Evolutionary conservation across 2,113 vertebrate species (phyloP), one percentile per base, ranked within the genome.

Genomic region (human (Homo sapiens)): DNA sequence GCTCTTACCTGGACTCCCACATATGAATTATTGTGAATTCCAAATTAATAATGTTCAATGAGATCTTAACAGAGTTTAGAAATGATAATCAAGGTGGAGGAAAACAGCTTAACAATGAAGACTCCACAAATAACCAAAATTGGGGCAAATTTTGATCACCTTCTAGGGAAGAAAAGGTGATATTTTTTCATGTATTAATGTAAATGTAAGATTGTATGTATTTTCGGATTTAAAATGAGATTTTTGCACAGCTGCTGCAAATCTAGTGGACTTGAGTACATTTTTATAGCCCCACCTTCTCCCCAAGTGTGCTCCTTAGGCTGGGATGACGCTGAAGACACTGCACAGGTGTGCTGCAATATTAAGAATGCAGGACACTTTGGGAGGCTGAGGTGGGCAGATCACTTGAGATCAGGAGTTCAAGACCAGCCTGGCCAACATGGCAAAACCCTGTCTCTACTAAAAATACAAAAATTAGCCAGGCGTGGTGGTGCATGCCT

Each of bases 211-310:
- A 76, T 6, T 55, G 38, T 57, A 40, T 3, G 8, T 59, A 61
- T 78, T 93, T 83, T 72, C 72, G 84, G 70, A 80, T 91, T 55
- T 81, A 94, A 38, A 73, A 30, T 10, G 23, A 85, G n/a, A 30
- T 72, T 92, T 32, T 66, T 79, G 45, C 40, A 73, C 2, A 76
- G 66, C 5, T 48, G 61, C 81, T 80, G 18, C 43, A 61, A 76
- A 48, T 27, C 3, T 12, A 76, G 95, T 30, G 59, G 30, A 22
- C 48, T 7, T n/a, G 48, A 75, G 55, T 32, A n/a, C 64, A 81
- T 8, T 23, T 52, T 59, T 61, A 35, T 1, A 10, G 59, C 6
- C 3, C 68, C 3, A 6, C 12, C 16, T 11, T 50, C 35, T 45
- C 55, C 45, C 32, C 22, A 45, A 57, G 5, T 5, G 6, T 52